Base-by-base conservation (phyloP, 1,140 invertebrate genomes). In the Drosophila tani region DNA sequence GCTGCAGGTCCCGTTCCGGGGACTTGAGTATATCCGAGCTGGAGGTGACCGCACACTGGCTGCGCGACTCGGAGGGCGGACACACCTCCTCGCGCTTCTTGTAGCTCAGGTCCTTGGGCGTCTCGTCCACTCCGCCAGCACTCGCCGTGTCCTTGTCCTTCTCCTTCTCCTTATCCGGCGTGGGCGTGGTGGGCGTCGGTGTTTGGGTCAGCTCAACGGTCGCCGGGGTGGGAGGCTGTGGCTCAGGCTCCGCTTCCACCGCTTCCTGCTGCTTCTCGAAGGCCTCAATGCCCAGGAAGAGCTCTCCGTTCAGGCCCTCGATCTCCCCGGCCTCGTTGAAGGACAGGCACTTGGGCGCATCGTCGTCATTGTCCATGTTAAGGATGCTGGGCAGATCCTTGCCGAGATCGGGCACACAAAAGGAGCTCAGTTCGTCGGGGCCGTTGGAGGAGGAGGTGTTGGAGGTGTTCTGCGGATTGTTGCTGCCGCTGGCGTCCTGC, bases 51-150 rank as follows among this genome's bases (percentile, higher is more conserved):
- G 91, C 91, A 65, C 91, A 92, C 38, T 92, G 91, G 55, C 91
- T 92, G 1, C 91, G 81, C n/a, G 91, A 92, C 41, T 92, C 91
- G 1, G 91, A 92, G 5, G 87, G 91, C 5, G 91, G 91, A 49
- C 91, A 91, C 12, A 91, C 79, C 93, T 93, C 85, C 59, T 92
- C 91, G 7, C 74, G 82, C 77, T 94, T 93, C 69, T 94, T 94
- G 64, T 94, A 93, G 71, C 93, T 94, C 68, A 95, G 82, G 86
- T 95, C 94, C 92, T 93, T 95, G 59, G 94, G 94, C 68, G 93
- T 91, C 66, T 95, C 94, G 32, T 95, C 94, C 24, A 19, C 57
- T 5, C 17, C 49, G n/a, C 21, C 21, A n/a, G n/a, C n/a, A 24
- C 21, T 21, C 3, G 60, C 7, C 11, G 27, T 59, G 6, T 74